phyloP scores from a whole-genome alignment of 1,140 invertebrate genomes.

The Physella acuta region DNA sequence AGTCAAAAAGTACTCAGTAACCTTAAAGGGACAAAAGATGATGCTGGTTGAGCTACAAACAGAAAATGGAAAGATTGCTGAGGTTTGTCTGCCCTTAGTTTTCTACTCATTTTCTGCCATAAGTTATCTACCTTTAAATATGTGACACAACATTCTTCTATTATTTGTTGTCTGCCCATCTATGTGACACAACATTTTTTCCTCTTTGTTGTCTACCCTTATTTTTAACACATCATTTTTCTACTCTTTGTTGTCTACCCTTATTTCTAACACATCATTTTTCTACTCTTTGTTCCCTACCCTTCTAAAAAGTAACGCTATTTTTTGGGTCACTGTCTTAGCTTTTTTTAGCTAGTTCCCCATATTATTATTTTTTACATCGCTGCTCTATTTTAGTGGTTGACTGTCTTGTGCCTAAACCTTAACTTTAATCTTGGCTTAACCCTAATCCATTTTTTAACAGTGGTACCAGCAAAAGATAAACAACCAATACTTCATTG shows the following conservation, averaged over 20 bases:
- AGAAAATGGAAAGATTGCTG: not conserved
- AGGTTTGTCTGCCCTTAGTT: not conserved
- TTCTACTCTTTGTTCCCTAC: too few relatives aligned
- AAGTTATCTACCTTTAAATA: not conserved
- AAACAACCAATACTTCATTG: not conserved
- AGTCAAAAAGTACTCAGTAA: not conserved
- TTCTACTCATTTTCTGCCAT: not conserved
- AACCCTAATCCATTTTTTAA: not conserved
- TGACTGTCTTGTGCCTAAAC: not conserved
- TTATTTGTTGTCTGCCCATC: not conserved
- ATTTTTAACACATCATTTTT: not conserved
- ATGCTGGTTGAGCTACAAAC: constrained; percentile 13
- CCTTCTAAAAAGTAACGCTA: too few relatives aligned
- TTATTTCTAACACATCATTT: not conserved
- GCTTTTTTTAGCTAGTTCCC: too few relatives aligned
- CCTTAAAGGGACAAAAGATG: not conserved
- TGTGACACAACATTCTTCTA: not conserved
- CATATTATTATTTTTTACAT: too few relatives aligned
- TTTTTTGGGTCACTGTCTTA: too few relatives aligned
- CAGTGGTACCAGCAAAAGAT: not conserved
- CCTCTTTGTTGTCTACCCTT: not conserved
- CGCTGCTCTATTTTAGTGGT: not conserved
- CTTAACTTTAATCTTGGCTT: not conserved
- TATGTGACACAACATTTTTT: not conserved
- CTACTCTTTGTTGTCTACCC: not conserved